Conservation (phyloP, 1,140 invertebrate species). For the Bombus impatiens region DNA sequence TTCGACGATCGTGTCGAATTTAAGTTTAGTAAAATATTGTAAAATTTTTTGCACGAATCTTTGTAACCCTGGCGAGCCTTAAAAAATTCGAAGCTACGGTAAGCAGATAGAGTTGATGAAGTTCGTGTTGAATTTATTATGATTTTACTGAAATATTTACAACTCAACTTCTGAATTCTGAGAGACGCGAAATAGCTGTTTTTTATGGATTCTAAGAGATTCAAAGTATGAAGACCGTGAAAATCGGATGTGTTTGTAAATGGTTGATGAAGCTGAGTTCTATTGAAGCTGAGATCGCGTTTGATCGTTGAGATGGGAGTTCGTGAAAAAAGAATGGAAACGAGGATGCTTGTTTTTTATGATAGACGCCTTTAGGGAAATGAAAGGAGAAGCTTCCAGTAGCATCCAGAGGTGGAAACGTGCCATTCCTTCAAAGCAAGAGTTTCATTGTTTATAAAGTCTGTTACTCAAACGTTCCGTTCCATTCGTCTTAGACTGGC, state of each 20-base stretch:
- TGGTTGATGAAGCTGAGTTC: neutral
- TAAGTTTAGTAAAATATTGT: neutral
- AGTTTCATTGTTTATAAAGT: slow-evolving; percentile 19
- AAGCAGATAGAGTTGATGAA: neutral
- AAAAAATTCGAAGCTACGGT: accelerated
- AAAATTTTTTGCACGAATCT: neutral
- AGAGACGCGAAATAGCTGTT: neutral
- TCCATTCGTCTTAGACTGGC: too few species aligned
- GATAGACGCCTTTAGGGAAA: slow-evolving; percentile 19
- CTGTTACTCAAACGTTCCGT: neutral
- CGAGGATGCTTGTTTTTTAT: slow-evolving; percentile 10
- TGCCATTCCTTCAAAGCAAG: neutral
- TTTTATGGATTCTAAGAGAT: neutral
- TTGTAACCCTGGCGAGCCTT: too few species aligned
- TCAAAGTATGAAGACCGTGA: neutral
- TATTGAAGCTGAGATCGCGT: neutral
- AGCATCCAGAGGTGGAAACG: neutral
- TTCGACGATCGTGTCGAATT: neutral
- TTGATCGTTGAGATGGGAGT: neutral
- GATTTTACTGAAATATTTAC: neutral
- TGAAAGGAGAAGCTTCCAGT: neutral
- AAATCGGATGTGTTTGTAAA: neutral
- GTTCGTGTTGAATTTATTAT: neutral
- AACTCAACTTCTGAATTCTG: neutral
- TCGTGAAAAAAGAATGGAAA: slow-evolving; percentile 8